A percentile compares a stretch with the other conserved stretches of the same genome.
Evolutionary conservation across 1,140 invertebrate genomes (phyloP).

Genomic region (Anagrus nilaparvatae): DNA sequence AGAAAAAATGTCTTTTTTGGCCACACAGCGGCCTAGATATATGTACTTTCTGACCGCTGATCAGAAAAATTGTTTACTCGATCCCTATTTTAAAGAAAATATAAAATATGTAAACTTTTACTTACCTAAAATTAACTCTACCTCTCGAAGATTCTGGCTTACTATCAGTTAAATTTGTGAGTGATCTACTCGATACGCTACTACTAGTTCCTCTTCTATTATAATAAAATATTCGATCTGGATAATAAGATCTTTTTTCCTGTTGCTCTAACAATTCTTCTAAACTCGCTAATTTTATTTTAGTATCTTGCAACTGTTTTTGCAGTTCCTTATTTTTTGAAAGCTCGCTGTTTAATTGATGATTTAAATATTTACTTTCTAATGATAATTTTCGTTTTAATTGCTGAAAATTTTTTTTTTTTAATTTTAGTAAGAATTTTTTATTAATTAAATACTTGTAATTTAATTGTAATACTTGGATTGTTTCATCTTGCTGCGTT

Average conservation of each 20-base stretch:
- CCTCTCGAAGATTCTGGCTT: too few relatives aligned
- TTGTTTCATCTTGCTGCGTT: slow-evolving; percentile 56
- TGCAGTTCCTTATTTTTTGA: slow-evolving; percentile 59
- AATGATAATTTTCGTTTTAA: slow-evolving; percentile 56
- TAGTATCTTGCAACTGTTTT: slow-evolving; percentile 51
- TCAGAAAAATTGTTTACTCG: too few relatives aligned
- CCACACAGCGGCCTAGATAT: too few relatives aligned
- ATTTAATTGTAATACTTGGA: slow-evolving; percentile 38
- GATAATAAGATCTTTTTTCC: slow-evolving; percentile 32
- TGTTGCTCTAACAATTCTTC: slow-evolving; percentile 37
- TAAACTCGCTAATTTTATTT: slow-evolving; percentile 50
- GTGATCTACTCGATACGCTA: too few relatives aligned
- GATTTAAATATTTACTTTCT: slow-evolving; percentile 60
- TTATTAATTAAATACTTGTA: background rate
- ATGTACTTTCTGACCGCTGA: too few relatives aligned
- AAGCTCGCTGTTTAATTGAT: slow-evolving; percentile 57
- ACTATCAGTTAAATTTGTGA: too few relatives aligned
- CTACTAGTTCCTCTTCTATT: too few relatives aligned
- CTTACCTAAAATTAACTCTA: too few relatives aligned
- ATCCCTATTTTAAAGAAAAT: too few relatives aligned
- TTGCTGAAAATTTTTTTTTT: slow-evolving; percentile 24
- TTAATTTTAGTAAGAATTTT: slow-evolving; percentile 5
- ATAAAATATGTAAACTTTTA: too few relatives aligned
- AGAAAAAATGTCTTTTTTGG: too few relatives aligned
- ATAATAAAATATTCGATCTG: too few relatives aligned